phyloP scores from a whole-genome alignment of 2,888 invertebrate genomes.

The Gari tellinella region DNA sequence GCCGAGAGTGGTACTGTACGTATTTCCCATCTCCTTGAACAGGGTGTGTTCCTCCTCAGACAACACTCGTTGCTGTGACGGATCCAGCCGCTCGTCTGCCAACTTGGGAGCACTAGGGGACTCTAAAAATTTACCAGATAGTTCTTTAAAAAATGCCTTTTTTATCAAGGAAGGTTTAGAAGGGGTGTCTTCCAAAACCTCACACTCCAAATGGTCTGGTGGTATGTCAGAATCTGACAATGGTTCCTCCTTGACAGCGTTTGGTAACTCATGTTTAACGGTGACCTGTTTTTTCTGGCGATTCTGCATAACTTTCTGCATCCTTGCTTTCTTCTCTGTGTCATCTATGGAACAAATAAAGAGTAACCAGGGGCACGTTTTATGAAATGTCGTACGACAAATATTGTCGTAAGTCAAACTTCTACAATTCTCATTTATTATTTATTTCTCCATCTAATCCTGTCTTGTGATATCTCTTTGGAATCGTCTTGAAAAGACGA shows the following conservation, averaged over 20 bases:
- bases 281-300: constrained; percentile 85
- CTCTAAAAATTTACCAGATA: constrained; percentile 4
- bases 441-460: no score
- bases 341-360: no score
- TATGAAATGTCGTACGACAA: no score
- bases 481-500: no score
- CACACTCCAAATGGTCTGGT: constrained; percentile 49
- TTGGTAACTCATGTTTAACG: not conserved
- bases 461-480: no score
- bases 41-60: constrained; percentile 59
- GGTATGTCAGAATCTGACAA: constrained; percentile 51
- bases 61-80: constrained; percentile 64
- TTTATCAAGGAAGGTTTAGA: not conserved
- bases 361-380: no score
- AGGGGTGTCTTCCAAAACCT: not conserved
- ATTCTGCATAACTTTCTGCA: constrained; percentile 94
- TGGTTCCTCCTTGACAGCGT: constrained; percentile 65
- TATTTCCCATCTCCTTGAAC: constrained; percentile 65
- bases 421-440: no score
- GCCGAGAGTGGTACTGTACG: constrained; percentile 73
- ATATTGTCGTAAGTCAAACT: no score
- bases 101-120: not conserved
- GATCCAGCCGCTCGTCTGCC: constrained; percentile 47
- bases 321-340: constrained; percentile 90
- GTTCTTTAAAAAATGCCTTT: not conserved